Conservation (phyloP, 1,140 invertebrate species). For the Chymomyza costata region DNA sequence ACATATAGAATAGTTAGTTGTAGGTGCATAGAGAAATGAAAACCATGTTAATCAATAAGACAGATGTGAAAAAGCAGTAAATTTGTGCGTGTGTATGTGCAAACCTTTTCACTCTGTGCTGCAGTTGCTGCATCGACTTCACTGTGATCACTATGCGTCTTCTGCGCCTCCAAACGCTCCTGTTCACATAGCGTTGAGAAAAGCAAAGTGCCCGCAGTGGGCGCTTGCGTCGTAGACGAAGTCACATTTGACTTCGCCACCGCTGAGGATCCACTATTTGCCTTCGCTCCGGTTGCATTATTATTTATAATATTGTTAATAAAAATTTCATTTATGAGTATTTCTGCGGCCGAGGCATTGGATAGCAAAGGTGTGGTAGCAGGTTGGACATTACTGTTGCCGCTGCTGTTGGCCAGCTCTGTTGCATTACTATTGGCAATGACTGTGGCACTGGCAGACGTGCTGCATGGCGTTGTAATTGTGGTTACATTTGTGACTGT, state of each 20-base stretch:
- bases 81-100: conserved; percentile 26
- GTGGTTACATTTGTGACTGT: conserved; percentile 51
- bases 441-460: conserved; percentile 27
- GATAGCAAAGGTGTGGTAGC: conserved; percentile 38
- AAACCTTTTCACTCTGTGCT: conserved; percentile 61
- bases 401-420: conserved; percentile 8
- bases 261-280: conserved; percentile 22
- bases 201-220: conserved; percentile 77
- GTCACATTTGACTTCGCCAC: conserved; percentile 57
- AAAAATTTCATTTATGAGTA: conserved; percentile 74
- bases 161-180: conserved; percentile 76
- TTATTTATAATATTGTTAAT: conserved; percentile 74
- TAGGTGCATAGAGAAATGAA: conserved; percentile 58
- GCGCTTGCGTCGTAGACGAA: conserved; percentile 49
- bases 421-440: conserved; percentile 22
- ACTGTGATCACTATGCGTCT: conserved; percentile 38
- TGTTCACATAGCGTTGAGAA: conserved; percentile 79
- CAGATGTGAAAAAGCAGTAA: conserved; percentile 41
- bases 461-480: conserved; percentile 43
- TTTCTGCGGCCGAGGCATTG: conserved; percentile 68
- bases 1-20: conserved; percentile 66
- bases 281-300: conserved; percentile 39
- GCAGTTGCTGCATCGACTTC: conserved; percentile 42
- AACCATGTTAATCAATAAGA: conserved; percentile 37
- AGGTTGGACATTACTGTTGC: conserved; percentile 8